phyloP scores from a whole-genome alignment of 2,797 vertebrate species.

The Gobio occitaniae region DNA sequence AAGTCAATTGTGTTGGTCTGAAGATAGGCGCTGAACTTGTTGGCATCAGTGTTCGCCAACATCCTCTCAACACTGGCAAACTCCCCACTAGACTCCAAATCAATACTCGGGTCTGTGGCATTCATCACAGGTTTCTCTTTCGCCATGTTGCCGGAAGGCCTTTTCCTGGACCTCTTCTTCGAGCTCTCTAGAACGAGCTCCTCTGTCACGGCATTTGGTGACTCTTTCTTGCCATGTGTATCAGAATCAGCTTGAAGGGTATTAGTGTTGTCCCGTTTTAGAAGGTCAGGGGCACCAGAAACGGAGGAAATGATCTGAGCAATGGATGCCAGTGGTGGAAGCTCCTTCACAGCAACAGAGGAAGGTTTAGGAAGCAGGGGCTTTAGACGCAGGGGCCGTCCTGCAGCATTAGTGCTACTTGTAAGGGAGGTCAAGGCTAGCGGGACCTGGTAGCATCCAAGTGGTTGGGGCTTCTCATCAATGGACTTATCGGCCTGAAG shows the following conservation, averaged over 20 bases:
- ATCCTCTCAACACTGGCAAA: slow-evolving; percentile 98
- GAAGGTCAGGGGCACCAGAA: slow-evolving; percentile 82
- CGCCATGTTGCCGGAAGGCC: slow-evolving; percentile 52
- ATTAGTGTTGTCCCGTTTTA: slow-evolving; percentile 57
- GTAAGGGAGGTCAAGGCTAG: slow-evolving; percentile 71
- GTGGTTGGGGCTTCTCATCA: slow-evolving; percentile 69
- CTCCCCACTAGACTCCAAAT: slow-evolving; percentile 95
- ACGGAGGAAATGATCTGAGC: slow-evolving; percentile 98
- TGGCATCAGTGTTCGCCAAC: slow-evolving; percentile 92
- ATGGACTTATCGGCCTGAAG: slow-evolving; percentile 66
- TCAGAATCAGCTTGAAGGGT: slow-evolving; percentile 33
- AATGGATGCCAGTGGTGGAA: slow-evolving; percentile 94
- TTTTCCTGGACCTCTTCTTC: slow-evolving; percentile 86
- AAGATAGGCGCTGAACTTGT: slow-evolving; percentile 94
- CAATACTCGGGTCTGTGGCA: slow-evolving; percentile 70
- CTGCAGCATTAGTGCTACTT: slow-evolving; percentile 56
- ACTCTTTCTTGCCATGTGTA: slow-evolving; percentile 28
- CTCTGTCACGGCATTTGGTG: slow-evolving; percentile 60
- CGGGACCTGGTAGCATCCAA: slow-evolving; percentile 74
- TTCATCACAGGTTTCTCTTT: slow-evolving; percentile 75
- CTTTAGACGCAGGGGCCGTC: slow-evolving; percentile 84
- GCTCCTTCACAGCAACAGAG: slow-evolving; percentile 74
- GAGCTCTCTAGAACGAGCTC: slow-evolving; percentile 46
- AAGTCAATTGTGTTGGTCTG: slow-evolving; percentile 80
- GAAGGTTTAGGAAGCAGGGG: slow-evolving; percentile 85